phyloP scores from a whole-genome alignment of 2,888 invertebrate genomes.

The Eulithis prunata region DNA sequence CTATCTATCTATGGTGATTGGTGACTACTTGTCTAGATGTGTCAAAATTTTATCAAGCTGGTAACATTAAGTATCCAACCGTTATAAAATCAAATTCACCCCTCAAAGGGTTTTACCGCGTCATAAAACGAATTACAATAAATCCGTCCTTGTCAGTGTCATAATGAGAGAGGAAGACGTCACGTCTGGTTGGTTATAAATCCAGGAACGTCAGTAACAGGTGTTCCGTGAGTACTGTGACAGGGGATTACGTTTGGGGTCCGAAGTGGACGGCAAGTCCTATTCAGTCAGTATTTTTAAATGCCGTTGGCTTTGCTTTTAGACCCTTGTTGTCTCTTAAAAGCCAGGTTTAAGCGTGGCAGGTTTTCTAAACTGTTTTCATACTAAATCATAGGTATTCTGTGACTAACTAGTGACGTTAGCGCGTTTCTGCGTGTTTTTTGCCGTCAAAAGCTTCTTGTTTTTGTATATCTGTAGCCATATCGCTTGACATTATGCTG shows the following conservation, averaged over 20 bases:
- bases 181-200: slow-evolving; percentile 40
- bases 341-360: too few relatives aligned
- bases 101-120: slow-evolving; percentile 39
- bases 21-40: slow-evolving; percentile 1
- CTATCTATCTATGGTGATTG: too few relatives aligned
- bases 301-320: too few relatives aligned
- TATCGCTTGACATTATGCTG: too few relatives aligned
- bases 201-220: slow-evolving; percentile 50
- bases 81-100: slow-evolving; percentile 29
- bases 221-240: slow-evolving; percentile 45
- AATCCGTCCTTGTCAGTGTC: slow-evolving; percentile 50
- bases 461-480: too few relatives aligned
- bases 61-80: slow-evolving; percentile 17
- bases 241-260: slow-evolving; percentile 43
- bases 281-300: too few relatives aligned
- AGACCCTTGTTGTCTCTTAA: too few relatives aligned
- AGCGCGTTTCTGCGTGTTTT: too few relatives aligned
- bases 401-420: too few relatives aligned
- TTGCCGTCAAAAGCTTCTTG: too few relatives aligned
- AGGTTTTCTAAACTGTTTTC: too few relatives aligned
- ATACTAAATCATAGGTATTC: too few relatives aligned
- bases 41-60: background rate
- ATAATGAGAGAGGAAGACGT: slow-evolving; percentile 41
- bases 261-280: slow-evolving; percentile 4
- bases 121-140: slow-evolving; percentile 50